Evolutionary conservation across 2,113 vertebrate species (phyloP).

Genomic region (Dicerorhinus sumatrensis): DNA sequence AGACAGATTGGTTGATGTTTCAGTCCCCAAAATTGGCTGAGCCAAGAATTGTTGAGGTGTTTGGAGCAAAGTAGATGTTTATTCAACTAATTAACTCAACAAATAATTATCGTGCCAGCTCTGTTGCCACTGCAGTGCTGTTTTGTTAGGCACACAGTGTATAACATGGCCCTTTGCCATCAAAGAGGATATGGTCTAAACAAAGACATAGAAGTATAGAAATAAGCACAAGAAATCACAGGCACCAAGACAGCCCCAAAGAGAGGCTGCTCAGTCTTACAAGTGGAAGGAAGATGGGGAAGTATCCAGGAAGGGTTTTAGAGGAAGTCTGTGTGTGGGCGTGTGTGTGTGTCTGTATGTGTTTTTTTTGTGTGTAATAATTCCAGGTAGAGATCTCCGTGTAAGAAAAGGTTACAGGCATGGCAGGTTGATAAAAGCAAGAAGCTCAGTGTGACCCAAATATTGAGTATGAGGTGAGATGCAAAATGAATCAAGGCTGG

Average conservation of each 20-base stretch:
- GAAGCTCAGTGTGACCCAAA: not conserved
- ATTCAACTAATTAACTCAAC: not conserved
- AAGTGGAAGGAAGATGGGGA: too few species aligned
- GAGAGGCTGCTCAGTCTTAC: too few species aligned
- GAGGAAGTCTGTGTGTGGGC: too few species aligned
- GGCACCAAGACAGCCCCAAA: not conserved
- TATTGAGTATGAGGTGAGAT: not conserved
- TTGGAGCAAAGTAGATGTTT: slow-evolving; percentile 27
- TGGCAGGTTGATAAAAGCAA: not conserved
- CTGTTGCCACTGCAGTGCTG: not conserved
- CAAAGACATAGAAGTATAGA: not conserved
- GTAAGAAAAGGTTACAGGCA: not conserved
- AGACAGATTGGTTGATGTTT: slow-evolving; percentile 20
- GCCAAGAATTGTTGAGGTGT: not conserved
- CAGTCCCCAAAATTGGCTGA: not conserved
- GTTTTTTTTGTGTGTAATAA: not conserved
- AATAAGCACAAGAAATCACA: not conserved
- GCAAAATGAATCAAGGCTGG: not conserved
- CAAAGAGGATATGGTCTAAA: not conserved
- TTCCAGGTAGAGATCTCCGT: not conserved
- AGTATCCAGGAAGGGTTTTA: not conserved
- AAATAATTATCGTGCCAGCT: not conserved
- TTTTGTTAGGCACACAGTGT: not conserved
- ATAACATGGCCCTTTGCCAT: not conserved
- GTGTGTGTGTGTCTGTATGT: not conserved